These are phyloP conservation scores for Frieseomelitta varia DNA, from an alignment of 1,140 invertebrate genomes.

Conservation along the genomic window DNA sequence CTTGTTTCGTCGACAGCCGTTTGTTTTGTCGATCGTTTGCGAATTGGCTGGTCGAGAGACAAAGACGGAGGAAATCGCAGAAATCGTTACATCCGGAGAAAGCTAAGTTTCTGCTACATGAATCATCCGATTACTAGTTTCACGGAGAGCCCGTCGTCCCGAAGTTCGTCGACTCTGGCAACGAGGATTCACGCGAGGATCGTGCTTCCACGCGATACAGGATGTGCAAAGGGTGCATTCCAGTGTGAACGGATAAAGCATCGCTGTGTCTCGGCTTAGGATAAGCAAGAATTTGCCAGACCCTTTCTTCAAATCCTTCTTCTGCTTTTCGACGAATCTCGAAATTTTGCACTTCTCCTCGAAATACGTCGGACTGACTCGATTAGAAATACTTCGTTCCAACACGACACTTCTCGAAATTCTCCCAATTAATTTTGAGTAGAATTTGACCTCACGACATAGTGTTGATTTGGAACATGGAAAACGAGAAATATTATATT, in stretches of 20 bases:
- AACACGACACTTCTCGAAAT: neutral
- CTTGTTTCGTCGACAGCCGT: no score
- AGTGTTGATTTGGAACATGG: neutral
- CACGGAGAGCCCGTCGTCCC: neutral
- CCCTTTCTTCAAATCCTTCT: neutral
- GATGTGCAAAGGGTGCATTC: neutral
- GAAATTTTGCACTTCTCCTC: neutral
- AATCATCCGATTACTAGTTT: conserved; percentile 26
- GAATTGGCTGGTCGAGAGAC: no score
- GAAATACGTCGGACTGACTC: neutral
- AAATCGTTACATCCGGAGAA: neutral
- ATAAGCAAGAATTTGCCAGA: neutral
- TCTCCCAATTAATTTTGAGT: neutral
- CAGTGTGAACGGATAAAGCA: conserved; percentile 16
- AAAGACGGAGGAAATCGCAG: neutral
- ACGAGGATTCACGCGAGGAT: conserved; percentile 8
- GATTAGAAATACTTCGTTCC: neutral
- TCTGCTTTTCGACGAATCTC: neutral
- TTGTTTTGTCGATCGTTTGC: neutral
- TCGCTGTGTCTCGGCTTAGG: neutral
- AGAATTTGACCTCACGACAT: no score
- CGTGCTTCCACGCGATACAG: neutral
- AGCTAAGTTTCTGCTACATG: neutral
- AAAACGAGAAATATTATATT: neutral
- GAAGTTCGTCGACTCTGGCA: conserved; percentile 7